Base-by-base conservation (phyloP, 2,888 invertebrate species). In the Leptinotarsa peninsularis region DNA sequence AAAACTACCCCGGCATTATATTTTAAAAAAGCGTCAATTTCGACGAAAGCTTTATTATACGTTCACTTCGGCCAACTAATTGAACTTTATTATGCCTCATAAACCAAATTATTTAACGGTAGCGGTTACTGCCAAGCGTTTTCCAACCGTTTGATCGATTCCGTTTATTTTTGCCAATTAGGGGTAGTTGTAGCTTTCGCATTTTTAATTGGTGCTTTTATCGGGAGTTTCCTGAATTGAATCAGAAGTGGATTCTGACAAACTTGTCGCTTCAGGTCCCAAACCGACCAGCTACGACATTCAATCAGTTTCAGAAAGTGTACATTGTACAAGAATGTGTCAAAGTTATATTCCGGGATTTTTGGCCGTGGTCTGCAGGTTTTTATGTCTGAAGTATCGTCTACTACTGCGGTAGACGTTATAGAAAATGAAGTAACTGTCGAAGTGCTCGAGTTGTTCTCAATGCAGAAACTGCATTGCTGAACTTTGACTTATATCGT, bases 1-100 rank as follows among this genome's bases (percentile, higher is more conserved):
- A 85, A 85, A 85, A 84, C 83, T 83, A 83, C 81, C 83, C 81
- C 77, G 81, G 82, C 82, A 82, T 83, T 84, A 84, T 83, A 83
- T 83, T 81, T 78, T 78, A 77, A 75, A 78, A 80, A 80, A 82
- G 80, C 78, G 78, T 79, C 81, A 80, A 80, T 81, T 77, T 76
- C 78, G 80, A 79, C 79, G 79, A 80, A 78, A 80, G 79, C 81
- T 81, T 80, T 82, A 81, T 81, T 82, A 82, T 80, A 80, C 80
- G 71, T 76, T 75, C 82, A 75, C 74, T 71, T 75, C 78, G 75
- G 74, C 72, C 74, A 80, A 79, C 80, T 82, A 82, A 82, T 82
- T 80, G 80, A 80, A 81, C 79, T 81, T 82, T 82, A 82, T 82
- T 77, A 79, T 77, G 79, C 79, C 76, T 76, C 78, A 78, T 78